These are phyloP conservation scores for Brachymystax lenok DNA, from an alignment of 2,797 vertebrate species.

Conservation along the genomic window DNA sequence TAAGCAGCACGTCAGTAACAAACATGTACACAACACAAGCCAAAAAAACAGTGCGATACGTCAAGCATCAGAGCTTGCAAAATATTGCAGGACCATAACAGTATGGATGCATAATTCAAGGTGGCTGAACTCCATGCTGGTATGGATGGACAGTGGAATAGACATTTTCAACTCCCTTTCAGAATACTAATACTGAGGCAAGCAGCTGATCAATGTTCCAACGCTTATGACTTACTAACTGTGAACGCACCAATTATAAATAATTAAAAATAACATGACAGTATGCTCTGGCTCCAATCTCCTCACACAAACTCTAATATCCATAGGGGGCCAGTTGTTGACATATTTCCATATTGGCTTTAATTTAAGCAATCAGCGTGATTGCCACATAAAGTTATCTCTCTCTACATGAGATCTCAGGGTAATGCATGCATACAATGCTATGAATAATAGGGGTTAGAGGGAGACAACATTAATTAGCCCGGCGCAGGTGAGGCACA, in stretches of 20 bases:
- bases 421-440: conserved; percentile 11
- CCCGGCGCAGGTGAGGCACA: conserved; percentile 1
- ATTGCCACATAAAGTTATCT: conserved; percentile 5
- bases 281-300: background rate
- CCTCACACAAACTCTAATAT: background rate
- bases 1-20: no score
- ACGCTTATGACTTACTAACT: background rate
- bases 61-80: no score
- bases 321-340: background rate
- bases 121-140: no score
- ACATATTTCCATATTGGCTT: conserved; percentile 8
- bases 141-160: no score
- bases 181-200: no score
- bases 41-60: no score
- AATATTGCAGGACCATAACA: no score
- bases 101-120: no score
- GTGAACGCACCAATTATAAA: conserved; percentile 4
- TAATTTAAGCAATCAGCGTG: conserved; percentile 12
- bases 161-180: no score
- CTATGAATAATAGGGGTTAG: conserved; percentile 5
- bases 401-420: background rate
- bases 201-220: no score
- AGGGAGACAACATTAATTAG: conserved; percentile 18
- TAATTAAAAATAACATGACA: background rate
- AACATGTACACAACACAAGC: no score